These are phyloP conservation scores for Diabrotica virgifera DNA, from an alignment of 1,140 invertebrate genomes.

Conservation along the genomic window DNA sequence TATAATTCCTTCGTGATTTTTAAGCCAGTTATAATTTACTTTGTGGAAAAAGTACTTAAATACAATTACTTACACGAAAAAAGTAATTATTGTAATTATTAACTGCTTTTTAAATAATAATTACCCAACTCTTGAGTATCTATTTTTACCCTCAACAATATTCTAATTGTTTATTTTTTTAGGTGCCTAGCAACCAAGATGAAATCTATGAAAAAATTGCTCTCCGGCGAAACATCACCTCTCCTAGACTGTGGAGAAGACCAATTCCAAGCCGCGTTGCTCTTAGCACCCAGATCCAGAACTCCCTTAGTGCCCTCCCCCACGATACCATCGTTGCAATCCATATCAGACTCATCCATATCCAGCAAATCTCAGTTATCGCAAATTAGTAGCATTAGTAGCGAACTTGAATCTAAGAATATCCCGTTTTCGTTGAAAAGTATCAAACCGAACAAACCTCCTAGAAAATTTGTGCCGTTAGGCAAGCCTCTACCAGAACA, in stretches of 20 bases:
- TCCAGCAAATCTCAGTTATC: slow-evolving; percentile 4
- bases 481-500: not conserved
- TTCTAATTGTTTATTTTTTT: slow-evolving; percentile 6
- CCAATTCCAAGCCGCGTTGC: slow-evolving; percentile 68
- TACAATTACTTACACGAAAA: too few relatives aligned
- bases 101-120: too few relatives aligned
- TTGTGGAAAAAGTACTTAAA: too few relatives aligned
- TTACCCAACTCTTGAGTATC: too few relatives aligned
- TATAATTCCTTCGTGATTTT: too few relatives aligned
- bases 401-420: not conserved
- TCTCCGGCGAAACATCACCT: slow-evolving; percentile 62
- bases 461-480: slow-evolving; percentile 55
- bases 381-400: not conserved
- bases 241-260: slow-evolving; percentile 69
- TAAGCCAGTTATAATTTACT: too few relatives aligned
- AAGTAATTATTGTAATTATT: too few relatives aligned
- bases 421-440: not conserved
- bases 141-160: too few relatives aligned
- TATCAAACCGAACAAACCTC: slow-evolving; percentile 65
- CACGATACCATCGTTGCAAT: slow-evolving; percentile 48
- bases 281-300: slow-evolving; percentile 72
- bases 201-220: slow-evolving; percentile 79
- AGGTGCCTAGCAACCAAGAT: slow-evolving; percentile 72
- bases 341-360: slow-evolving; percentile 14
- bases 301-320: slow-evolving; percentile 71